Evolutionary conservation across 2,888 invertebrate species (phyloP).

Genomic region (Operophtera brumata): DNA sequence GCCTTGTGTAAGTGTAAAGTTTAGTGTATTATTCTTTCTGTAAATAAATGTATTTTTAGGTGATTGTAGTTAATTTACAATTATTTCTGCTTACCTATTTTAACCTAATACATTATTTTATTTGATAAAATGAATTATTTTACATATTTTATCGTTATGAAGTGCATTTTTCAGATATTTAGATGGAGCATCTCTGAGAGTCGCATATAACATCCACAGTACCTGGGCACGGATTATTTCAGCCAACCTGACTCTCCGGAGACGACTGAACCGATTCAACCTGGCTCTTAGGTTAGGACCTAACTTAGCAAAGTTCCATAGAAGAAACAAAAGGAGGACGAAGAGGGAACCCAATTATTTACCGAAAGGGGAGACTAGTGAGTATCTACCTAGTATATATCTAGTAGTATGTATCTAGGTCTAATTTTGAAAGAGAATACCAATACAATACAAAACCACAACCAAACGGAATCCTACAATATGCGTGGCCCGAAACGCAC

Average conservation of each 20-base stretch:
- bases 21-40: no score
- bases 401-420: no score
- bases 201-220: conserved; percentile 45
- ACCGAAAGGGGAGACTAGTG: conserved; percentile 46
- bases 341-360: conserved; percentile 52
- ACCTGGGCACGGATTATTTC: conserved; percentile 60
- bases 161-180: conserved; percentile 50
- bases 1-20: no score
- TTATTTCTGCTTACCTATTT: no score
- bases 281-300: conserved; percentile 57
- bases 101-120: no score
- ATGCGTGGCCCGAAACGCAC: no score
- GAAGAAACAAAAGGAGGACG: conserved; percentile 45
- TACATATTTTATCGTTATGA: not conserved
- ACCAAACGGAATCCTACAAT: no score
- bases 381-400: not conserved
- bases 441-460: no score
- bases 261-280: conserved; percentile 58
- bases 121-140: no score
- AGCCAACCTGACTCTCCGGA: conserved; percentile 49
- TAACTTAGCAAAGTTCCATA: conserved; percentile 52
- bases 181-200: conserved; percentile 53
- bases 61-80: no score
- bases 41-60: no score
- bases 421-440: no score